Base-by-base conservation (phyloP, 2,888 invertebrate genomes). In the Helicoverpa assulta region DNA sequence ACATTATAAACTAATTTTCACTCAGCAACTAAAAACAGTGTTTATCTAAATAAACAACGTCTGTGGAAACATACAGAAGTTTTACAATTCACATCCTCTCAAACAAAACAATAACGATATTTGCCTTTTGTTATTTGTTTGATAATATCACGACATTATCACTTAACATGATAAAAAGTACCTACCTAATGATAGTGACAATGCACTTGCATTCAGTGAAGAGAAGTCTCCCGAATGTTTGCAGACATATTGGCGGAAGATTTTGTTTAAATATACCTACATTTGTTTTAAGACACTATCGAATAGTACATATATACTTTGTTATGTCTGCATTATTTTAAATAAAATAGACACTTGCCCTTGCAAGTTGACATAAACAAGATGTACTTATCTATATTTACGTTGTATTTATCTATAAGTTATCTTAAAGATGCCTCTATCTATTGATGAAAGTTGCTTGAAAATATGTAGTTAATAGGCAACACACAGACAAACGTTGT, bases 11-110 rank as follows among this genome's bases (percentile, higher is more conserved):
- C 50, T 8, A 2, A 37, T 14, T 65, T 57, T 26, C 43, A 53
- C 5, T 10, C 21, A 47, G 0, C 43, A 52, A 40, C 18, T 8
- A 52, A 19, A 70, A 61, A 50, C 52, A 16, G 5, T 4, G 26
- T 21, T 50, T 73, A 74, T 77, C 78, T 60, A 47, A 65, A 72
- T 56, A 7, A 70, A 70, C 37, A 7, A 53, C 37, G 59, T 56
- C 0, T 29, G 26, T 72, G 74, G 64, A 72, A 74, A 78, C 43
- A 65, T 54, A 70, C 77, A 77, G 73, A 14, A 74, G 66, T 19
- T 37, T 18, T 7, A 51, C 37, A 51, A 50, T 47, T 59, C 26
- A 16, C 29, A 37, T 37, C 18, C 55, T 37, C 14, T 40, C 61
- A 73, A 61, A 62, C 62, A 65, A 18, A 26, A 26, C 56, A 53